phyloP scores from a whole-genome alignment of 2,888 invertebrate species.

The Zhuqinia jingwanae region DNA sequence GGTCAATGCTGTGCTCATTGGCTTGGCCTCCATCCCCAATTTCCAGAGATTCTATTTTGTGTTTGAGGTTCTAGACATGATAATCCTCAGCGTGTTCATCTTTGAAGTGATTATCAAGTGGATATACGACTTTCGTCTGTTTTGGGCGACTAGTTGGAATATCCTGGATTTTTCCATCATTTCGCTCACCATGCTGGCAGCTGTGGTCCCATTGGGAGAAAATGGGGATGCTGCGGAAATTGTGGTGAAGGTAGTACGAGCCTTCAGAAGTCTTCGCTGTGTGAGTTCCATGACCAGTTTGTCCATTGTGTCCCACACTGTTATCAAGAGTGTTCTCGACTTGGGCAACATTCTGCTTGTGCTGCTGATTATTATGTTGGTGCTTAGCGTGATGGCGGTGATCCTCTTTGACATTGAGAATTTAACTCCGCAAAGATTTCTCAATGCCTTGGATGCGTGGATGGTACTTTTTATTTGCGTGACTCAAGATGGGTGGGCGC shows the following conservation, averaged over 20 bases:
- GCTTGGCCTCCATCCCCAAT: slow-evolving; percentile 78
- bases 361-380: slow-evolving; percentile 79
- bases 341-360: slow-evolving; percentile 80
- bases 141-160: slow-evolving; percentile 80
- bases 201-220: slow-evolving; percentile 71
- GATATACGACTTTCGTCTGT: slow-evolving; percentile 80
- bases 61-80: slow-evolving; percentile 79
- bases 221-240: slow-evolving; percentile 63
- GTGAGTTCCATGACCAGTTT: slow-evolving; percentile 76
- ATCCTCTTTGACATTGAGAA: slow-evolving; percentile 74
- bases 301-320: slow-evolving; percentile 78
- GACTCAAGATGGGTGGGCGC: slow-evolving; percentile 78
- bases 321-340: slow-evolving; percentile 79
- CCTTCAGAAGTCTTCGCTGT: slow-evolving; percentile 78
- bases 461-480: slow-evolving; percentile 80
- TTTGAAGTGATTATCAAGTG: slow-evolving; percentile 80
- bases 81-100: slow-evolving; percentile 79
- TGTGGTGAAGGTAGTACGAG: slow-evolving; percentile 78
- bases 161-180: slow-evolving; percentile 80
- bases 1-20: slow-evolving; percentile 80
- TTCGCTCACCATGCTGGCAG: slow-evolving; percentile 75
- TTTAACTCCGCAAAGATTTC: slow-evolving; percentile 59
- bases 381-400: slow-evolving; percentile 78
- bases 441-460: slow-evolving; percentile 79
- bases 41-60: slow-evolving; percentile 1